Evolutionary conservation across 2,888 invertebrate genomes (phyloP).

Genomic region (Acrobasis consociella): DNA sequence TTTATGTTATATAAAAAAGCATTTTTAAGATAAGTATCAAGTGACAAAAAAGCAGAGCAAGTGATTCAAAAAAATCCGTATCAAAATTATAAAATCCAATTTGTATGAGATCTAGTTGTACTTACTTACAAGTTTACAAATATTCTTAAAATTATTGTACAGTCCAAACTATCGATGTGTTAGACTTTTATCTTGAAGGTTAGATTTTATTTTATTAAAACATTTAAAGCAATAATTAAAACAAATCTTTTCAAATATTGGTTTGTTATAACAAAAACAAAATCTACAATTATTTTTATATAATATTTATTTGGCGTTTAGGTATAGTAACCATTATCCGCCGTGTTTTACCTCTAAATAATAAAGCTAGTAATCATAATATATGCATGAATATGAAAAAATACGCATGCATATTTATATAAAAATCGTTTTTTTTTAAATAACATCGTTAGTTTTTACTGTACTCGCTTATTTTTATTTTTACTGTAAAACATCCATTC

Average conservation of each 20-base stretch:
- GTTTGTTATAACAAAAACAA: too few relatives aligned
- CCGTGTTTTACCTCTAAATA: too few relatives aligned
- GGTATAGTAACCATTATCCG: too few relatives aligned
- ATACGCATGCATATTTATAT: too few relatives aligned
- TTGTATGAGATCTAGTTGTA: slow-evolving; percentile 61
- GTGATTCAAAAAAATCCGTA: slow-evolving; percentile 23
- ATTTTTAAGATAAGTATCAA: background rate
- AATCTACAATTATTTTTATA: too few relatives aligned
- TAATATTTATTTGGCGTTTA: too few relatives aligned
- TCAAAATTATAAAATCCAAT: slow-evolving; percentile 36
- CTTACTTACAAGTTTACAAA: slow-evolving; percentile 36
- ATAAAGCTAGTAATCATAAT: too few relatives aligned
- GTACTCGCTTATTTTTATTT: slow-evolving; percentile 26
- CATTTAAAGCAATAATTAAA: too few relatives aligned
- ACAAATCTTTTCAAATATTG: too few relatives aligned
- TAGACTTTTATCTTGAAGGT: background rate
- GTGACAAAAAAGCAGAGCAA: slow-evolving; percentile 6
- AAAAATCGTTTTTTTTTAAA: background rate
- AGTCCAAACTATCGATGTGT: slow-evolving; percentile 29
- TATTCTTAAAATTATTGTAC: slow-evolving; percentile 33
- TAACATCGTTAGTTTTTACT: background rate
- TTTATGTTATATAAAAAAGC: background rate
- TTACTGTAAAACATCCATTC: slow-evolving; percentile 21
- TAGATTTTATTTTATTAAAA: too few relatives aligned
- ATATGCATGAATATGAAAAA: too few relatives aligned